Evolutionary conservation across 2,888 invertebrate genomes (phyloP).

Genomic region (Augiades crinisus): DNA sequence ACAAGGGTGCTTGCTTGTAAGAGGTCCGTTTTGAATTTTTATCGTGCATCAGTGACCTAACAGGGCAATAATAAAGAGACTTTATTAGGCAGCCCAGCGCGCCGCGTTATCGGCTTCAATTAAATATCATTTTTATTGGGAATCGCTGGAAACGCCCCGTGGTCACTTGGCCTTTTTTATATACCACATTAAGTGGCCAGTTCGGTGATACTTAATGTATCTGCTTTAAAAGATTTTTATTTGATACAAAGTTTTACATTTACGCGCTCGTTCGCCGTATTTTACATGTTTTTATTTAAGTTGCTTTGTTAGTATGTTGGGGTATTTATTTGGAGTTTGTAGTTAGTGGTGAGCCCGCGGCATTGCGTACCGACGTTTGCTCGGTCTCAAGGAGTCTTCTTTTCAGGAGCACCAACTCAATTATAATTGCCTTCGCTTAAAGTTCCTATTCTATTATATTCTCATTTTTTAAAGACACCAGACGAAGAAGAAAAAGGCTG

Average conservation of each 20-base stretch:
- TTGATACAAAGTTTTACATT: constrained; percentile 10
- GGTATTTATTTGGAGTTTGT: no score
- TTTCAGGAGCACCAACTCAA: no score
- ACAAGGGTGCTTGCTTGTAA: constrained; percentile 18
- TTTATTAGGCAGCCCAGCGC: constrained; percentile 74
- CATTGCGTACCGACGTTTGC: no score
- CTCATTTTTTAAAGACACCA: no score
- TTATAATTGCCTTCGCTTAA: no score
- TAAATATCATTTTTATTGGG: constrained; percentile 79
- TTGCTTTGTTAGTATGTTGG: no score
- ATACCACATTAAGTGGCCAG: constrained; percentile 27
- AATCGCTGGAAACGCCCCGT: constrained; percentile 65
- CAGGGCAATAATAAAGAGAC: constrained; percentile 74
- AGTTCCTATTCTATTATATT: no score
- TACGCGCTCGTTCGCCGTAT: no score
- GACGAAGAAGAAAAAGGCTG: no score
- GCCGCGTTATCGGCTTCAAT: constrained; percentile 75
- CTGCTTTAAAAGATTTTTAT: constrained; percentile 24
- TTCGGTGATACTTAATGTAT: constrained; percentile 18
- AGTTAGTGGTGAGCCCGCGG: no score
- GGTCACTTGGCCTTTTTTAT: constrained; percentile 52
- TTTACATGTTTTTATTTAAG: no score
- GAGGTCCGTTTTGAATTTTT: constrained; percentile 40
- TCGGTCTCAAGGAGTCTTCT: no score
- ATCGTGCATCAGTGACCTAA: constrained; percentile 60